Base-by-base conservation (phyloP, 2,113 vertebrate genomes). In the Numenius arquata region DNA sequence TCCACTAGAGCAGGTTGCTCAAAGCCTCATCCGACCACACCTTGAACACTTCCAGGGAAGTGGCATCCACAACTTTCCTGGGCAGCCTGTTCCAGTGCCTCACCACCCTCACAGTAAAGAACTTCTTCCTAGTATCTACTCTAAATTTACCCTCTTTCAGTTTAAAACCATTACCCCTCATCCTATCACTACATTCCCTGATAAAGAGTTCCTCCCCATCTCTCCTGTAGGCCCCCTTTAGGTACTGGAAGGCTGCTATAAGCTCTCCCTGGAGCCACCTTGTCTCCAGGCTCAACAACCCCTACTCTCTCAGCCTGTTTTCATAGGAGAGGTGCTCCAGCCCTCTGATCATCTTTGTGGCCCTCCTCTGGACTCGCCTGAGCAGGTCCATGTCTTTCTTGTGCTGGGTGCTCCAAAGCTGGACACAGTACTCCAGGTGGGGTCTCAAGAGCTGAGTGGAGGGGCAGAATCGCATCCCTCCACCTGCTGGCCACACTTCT, bases 351-450 rank as follows among this genome's bases (percentile, higher is more conserved):
- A 32, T 23, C 4, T 70, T 41, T 1, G 2, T 70, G 27, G 22
- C 15, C 16, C 26, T 58, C 29, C 29, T 58, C 32, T 38, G 32
- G 34, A 71, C 34, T 15, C 0, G 1, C 11, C 43, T 2, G 0
- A 61, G 4, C 45, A 47, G 34, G 29, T 79, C 36, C 12, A 2
- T 21, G 21, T 52, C 73, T 7, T 3, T 67, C 27, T 23, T 56
- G 4, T 25, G 8, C 3, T 55, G 19, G 3, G 15, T 8, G 1
- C 19, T 2, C 29, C 66, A 47, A 15, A 79, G 40, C 34, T 71
- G 56, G 7, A 34, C 0, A 2, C 56, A 47, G 40, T 1, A 34
- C 26, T 53, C 4, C 38, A 45, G 38, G 13, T 56, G 27, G 29
- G 58, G 21, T 74, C 36, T 81, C 52, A 50, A n/a, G 48, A n/a